phyloP scores from a whole-genome alignment of 2,113 vertebrate species.

The Rousettus leschenaultii region DNA sequence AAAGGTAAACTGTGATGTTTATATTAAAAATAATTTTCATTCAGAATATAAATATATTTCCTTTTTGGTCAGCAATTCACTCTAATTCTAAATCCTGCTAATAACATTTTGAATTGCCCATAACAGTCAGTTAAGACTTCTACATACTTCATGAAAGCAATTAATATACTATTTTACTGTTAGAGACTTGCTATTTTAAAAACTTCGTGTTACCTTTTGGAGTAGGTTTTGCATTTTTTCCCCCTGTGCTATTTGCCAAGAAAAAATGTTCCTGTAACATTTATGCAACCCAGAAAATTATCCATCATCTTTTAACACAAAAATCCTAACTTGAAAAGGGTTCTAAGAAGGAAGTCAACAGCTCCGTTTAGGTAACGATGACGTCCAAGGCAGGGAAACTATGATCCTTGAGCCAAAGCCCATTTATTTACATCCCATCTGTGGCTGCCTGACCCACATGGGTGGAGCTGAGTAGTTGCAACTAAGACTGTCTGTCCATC shows the following conservation, averaged over 20 bases:
- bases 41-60: slow-evolving; percentile 62
- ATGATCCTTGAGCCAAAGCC: background rate
- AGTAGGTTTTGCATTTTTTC: background rate
- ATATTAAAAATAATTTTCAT: slow-evolving; percentile 67
- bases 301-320: background rate
- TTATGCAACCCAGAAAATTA: background rate
- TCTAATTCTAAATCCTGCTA: slow-evolving; percentile 77
- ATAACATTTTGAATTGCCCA: slow-evolving; percentile 73
- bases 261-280: background rate
- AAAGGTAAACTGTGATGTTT: slow-evolving; percentile 69
- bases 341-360: background rate
- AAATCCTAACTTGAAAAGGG: background rate
- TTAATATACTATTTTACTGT: slow-evolving; percentile 64
- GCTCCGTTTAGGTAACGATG: background rate
- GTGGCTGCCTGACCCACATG: background rate
- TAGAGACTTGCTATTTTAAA: slow-evolving; percentile 53
- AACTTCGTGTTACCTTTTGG: background rate
- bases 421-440: background rate
- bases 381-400: background rate
- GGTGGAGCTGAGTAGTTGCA: background rate
- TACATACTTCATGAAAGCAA: slow-evolving; percentile 70
- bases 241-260: background rate
- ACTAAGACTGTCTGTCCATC: background rate
- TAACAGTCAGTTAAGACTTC: slow-evolving; percentile 70
- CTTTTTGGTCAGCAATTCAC: slow-evolving; percentile 76